Conservation (phyloP, 2,797 vertebrate genomes). For the Philypnodon macrostomus region DNA sequence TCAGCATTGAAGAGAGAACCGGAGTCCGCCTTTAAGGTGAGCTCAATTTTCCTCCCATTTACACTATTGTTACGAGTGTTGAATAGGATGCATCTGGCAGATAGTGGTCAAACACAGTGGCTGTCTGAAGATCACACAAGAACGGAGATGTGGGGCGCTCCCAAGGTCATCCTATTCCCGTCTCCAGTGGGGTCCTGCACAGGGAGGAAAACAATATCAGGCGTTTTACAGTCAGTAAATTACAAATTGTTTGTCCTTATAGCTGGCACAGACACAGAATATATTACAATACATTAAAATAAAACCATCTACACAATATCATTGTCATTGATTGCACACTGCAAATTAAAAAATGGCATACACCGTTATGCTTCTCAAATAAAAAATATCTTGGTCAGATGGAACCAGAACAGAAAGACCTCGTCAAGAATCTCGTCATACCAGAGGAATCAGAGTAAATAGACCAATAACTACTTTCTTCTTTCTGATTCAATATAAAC, state of each 20-base stretch:
- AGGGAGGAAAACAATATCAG: constrained; percentile 34
- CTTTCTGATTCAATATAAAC: no score
- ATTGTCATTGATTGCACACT: no score
- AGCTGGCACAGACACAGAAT: constrained; percentile 13
- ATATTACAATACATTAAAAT: constrained; percentile 1
- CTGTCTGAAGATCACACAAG: constrained; percentile 70
- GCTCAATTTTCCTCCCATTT: constrained; percentile 83
- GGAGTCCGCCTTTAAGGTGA: constrained; percentile 79
- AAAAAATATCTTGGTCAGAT: no score
- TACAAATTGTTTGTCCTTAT: constrained; percentile 31
- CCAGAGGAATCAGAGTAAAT: no score
- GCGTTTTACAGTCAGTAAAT: constrained; percentile 45
- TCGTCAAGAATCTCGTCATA: no score
- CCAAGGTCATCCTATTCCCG: constrained; percentile 73
- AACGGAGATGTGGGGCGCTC: constrained; percentile 65
- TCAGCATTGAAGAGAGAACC: constrained; percentile 78
- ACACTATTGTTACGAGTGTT: constrained; percentile 76
- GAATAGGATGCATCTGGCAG: constrained; percentile 70
- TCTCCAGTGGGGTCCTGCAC: constrained; percentile 34
- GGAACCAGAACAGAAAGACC: no score
- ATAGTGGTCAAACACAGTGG: constrained; percentile 74
- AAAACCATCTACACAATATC: no score
- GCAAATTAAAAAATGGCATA: no score
- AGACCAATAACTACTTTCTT: no score
- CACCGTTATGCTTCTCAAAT: no score